Evolutionary conservation across 2,797 vertebrate genomes (phyloP).

Genomic region (Rhinophrynus dorsalis): DNA sequence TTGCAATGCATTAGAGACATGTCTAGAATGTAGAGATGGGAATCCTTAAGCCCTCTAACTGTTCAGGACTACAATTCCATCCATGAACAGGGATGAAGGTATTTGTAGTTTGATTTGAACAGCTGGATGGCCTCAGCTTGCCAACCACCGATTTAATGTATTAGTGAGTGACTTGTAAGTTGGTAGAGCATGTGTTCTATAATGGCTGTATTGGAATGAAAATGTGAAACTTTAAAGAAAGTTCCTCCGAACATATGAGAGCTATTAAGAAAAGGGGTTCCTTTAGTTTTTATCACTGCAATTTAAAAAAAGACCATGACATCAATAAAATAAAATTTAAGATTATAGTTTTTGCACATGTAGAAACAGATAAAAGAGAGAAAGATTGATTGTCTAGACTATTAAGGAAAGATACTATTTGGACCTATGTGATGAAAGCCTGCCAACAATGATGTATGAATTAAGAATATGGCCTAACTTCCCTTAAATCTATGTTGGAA

Average conservation of each 20-base stretch:
- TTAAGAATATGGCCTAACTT: conserved; percentile 20
- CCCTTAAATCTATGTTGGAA: conserved; percentile 12
- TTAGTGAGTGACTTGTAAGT: conserved; percentile 9
- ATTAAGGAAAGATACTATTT: conserved; percentile 40
- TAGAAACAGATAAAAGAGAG: conserved; percentile 47
- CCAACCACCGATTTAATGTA: no score
- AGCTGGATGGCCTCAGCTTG: no score
- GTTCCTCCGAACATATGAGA: conserved; percentile 40
- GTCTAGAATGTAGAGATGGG: no score
- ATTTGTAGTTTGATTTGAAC: no score
- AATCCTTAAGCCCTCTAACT: no score
- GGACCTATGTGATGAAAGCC: conserved; percentile 33
- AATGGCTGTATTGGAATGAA: conserved; percentile 18
- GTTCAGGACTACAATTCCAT: no score
- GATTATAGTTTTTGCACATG: conserved; percentile 49
- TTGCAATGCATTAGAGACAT: no score
- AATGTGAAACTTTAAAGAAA: conserved; percentile 14
- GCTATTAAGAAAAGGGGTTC: conserved; percentile 30
- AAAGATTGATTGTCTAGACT: conserved; percentile 46
- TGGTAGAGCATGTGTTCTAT: conserved; percentile 19
- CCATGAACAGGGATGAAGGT: no score
- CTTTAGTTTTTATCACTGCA: conserved; percentile 36
- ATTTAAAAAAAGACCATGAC: conserved; percentile 40
- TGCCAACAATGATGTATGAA: conserved; percentile 39
- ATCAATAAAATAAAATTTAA: conserved; percentile 50